Conservation (phyloP, 2,113 vertebrate species). For the Lamprotornis superbus region DNA sequence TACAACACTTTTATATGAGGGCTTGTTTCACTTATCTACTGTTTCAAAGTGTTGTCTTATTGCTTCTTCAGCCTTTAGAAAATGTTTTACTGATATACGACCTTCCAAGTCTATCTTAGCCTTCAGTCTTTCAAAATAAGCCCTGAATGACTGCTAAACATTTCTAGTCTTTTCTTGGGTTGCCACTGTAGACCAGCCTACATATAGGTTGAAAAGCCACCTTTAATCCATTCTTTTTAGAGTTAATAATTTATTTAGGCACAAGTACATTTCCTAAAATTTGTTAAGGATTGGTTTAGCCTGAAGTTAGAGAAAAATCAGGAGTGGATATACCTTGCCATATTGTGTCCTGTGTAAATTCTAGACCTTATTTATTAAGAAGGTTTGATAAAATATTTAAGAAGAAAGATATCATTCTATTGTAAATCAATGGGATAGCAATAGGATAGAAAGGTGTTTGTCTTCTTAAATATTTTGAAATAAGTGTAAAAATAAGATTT, state of each 20-base stretch:
- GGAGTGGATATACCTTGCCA: neutral
- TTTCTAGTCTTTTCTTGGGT: neutral
- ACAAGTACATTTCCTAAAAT: neutral
- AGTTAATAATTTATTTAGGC: neutral
- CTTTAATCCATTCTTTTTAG: neutral
- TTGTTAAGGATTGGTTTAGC: neutral
- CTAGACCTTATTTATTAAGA: neutral
- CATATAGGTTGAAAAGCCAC: rapidly evolving
- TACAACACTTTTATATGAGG: neutral
- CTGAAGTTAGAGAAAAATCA: neutral
- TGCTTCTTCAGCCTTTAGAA: neutral
- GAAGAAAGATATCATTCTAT: neutral
- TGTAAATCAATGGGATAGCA: neutral
- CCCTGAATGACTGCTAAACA: neutral
- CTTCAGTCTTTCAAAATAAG: neutral
- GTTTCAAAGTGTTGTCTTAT: neutral
- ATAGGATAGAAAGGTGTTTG: neutral
- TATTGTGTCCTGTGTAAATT: neutral
- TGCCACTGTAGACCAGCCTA: neutral
- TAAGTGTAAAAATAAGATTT: neutral
- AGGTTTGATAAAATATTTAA: neutral
- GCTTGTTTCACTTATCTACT: neutral
- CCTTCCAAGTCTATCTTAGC: neutral
- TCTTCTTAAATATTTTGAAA: neutral
- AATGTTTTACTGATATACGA: neutral